A percentile compares a stretch with the other conserved stretches of the same genome.
Evolutionary conservation across 2,113 vertebrate species (phyloP).

Genomic region (Anguilla rostrata): DNA sequence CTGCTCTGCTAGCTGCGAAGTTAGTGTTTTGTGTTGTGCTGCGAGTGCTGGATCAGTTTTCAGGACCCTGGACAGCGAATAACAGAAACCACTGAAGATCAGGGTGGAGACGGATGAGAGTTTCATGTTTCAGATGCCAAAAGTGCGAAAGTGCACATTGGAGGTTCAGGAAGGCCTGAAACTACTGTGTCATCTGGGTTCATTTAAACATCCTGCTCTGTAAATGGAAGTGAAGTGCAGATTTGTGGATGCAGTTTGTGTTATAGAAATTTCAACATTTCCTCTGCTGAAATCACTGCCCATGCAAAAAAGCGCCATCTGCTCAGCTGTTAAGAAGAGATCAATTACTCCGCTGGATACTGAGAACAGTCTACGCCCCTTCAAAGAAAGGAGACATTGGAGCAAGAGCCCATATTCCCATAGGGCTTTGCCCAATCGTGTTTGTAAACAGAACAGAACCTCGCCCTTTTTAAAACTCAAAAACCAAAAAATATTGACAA

Average conservation of each 20-base stretch:
- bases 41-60: background rate
- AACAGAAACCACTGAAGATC: background rate
- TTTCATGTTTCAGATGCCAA: background rate
- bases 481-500: too few relatives aligned
- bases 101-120: background rate
- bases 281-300: background rate
- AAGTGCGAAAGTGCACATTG: background rate
- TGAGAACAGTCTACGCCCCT: too few relatives aligned
- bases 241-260: background rate
- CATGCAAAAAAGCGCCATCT: background rate
- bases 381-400: too few relatives aligned
- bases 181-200: background rate
- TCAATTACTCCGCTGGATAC: background rate
- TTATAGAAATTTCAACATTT: background rate
- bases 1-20: background rate
- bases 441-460: too few relatives aligned
- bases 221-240: background rate
- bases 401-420: too few relatives aligned
- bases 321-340: background rate
- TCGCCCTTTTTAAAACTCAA: too few relatives aligned
- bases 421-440: too few relatives aligned
- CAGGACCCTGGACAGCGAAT: constrained; percentile 7
- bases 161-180: too few relatives aligned
- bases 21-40: too few relatives aligned
- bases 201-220: background rate